A percentile compares a stretch with the other conserved stretches of the same genome.
phyloP scores from a whole-genome alignment of 2,888 invertebrate genomes.

The Aethes cnicana region DNA sequence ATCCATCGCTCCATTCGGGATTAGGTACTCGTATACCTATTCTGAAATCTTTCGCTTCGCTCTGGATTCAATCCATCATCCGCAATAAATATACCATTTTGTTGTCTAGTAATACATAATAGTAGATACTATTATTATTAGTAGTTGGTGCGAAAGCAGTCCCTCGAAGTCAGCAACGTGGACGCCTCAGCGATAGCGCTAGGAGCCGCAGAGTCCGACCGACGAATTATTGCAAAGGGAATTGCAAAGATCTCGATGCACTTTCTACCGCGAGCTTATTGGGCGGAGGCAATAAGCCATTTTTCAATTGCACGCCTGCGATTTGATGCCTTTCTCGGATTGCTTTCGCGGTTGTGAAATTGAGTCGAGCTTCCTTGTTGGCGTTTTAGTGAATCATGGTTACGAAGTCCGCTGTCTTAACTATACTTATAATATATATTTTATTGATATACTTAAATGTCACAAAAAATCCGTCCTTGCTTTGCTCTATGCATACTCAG shows the following conservation, averaged over 20 bases:
- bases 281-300: constrained; percentile 54
- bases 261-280: constrained; percentile 57
- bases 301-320: constrained; percentile 54
- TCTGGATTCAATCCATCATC: too few relatives aligned
- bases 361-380: constrained; percentile 35
- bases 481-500: too few relatives aligned
- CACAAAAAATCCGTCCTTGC: too few relatives aligned
- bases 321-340: constrained; percentile 46
- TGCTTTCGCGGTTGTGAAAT: constrained; percentile 41
- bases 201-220: constrained; percentile 43
- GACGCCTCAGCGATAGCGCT: constrained; percentile 42
- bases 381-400: constrained; percentile 31
- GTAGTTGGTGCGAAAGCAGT: not conserved
- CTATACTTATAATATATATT: not conserved
- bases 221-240: constrained; percentile 56
- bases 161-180: constrained; percentile 33
- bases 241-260: constrained; percentile 57
- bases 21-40: too few relatives aligned
- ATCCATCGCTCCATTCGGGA: too few relatives aligned
- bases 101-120: too few relatives aligned
- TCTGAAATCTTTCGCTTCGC: too few relatives aligned
- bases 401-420: constrained; percentile 11
- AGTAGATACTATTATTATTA: not conserved
- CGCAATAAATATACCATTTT: too few relatives aligned
- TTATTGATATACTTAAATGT: too few relatives aligned